Base-by-base conservation (phyloP, 2,888 invertebrate species). In the Hofmannophila pseudospretella region DNA sequence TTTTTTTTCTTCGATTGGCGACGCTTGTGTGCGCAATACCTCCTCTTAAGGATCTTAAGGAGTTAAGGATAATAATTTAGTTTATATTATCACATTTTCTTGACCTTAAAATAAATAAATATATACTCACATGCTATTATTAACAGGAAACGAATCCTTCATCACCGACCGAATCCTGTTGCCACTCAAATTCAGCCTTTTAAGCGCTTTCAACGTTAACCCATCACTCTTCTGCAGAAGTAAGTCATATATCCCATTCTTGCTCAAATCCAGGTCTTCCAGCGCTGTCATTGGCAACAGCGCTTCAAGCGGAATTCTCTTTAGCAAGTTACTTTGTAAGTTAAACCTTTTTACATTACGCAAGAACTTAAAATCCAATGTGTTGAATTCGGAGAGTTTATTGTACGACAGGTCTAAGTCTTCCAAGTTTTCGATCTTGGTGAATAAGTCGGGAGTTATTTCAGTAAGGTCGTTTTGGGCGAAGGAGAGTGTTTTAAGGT, bases 341-440 rank as follows among this genome's bases (percentile, higher is more conserved):
- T 75, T 81, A 7, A 90, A 58, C 38, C 73, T 74, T 48, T 79
- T 75, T 1, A 84, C 42, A 20, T 66, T 60, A 28, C 45, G 51
- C 38, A 84, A 59, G 37, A 59, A 51, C 42, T 74, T 72, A 28
- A 89, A 88, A 46, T 80, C 78, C 32, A 75, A 45, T 0, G 64
- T 51, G 41, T 79, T 77, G 27, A 89, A 68, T 2, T 71, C 69
- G 5, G 69, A 45, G 3, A 90, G 53, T 32, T 73, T 74, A 55
- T 90, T 90, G 46, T 79, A 72, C 0, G 89, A 89, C 1, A 90
- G 50, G 52, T 90, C 89, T n/a, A 90, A 45, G 20, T 74, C 82
- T 61, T 81, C 77, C 7, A 90, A 49, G 0, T 47, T 41, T 3
- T 67, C 61, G 12, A 88, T 65, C 4, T 81, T 84, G 0, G 81